Conservation (phyloP, 2,888 invertebrate genomes). For the Agriotes lineatus region DNA sequence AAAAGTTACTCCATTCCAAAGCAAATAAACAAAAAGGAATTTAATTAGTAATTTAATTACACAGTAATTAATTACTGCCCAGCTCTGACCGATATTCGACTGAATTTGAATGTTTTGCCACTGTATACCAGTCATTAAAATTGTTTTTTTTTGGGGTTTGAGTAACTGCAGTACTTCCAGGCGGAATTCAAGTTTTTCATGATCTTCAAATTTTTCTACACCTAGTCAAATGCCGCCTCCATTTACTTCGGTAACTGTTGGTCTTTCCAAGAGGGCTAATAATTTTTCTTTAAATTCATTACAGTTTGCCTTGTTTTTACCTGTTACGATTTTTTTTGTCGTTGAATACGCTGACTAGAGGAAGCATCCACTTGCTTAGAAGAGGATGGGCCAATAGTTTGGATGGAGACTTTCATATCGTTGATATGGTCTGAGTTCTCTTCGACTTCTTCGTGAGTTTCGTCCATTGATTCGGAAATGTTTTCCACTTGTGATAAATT, state of each 20-base stretch:
- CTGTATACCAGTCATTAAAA: too few species aligned
- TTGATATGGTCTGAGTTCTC: neutral
- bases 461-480: neutral
- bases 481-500: constrained; percentile 4
- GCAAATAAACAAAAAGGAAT: too few species aligned
- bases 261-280: constrained; percentile 2
- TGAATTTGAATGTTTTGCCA: too few species aligned
- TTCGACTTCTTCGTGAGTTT: neutral
- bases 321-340: neutral
- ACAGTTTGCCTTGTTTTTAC: neutral
- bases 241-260: neutral
- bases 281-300: too few species aligned
- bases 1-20: too few species aligned
- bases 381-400: constrained; percentile 6
- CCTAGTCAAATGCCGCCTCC: constrained; percentile 19
- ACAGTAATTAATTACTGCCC: too few species aligned
- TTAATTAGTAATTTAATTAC: too few species aligned
- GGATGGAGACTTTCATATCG: neutral
- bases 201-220: constrained; percentile 20
- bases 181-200: neutral
- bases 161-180: too few species aligned
- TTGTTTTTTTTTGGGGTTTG: too few species aligned
- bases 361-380: neutral
- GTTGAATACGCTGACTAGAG: neutral
- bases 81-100: too few species aligned